phyloP scores from a whole-genome alignment of 2,113 vertebrate species.

The Amphilophus citrinellus region DNA sequence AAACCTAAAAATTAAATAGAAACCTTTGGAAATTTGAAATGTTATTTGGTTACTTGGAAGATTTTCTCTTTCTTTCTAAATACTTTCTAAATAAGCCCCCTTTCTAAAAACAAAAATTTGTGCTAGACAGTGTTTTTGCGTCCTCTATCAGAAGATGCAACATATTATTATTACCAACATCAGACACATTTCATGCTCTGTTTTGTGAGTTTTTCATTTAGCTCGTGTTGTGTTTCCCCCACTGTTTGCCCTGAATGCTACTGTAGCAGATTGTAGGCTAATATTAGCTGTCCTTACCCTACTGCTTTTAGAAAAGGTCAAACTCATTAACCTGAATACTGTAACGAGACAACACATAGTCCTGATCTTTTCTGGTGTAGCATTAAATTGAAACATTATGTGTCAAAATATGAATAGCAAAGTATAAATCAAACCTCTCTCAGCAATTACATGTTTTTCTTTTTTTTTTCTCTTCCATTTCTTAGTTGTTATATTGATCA shows the following conservation, averaged over 20 bases:
- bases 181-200: not conserved
- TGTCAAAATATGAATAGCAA: not conserved
- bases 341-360: not conserved
- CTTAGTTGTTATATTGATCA: not conserved
- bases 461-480: not conserved
- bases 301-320: not conserved
- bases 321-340: constrained; percentile 14
- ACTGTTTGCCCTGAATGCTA: not conserved
- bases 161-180: too few relatives aligned
- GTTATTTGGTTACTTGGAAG: too few relatives aligned
- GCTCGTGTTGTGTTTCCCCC: not conserved
- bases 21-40: not conserved
- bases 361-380: not conserved
- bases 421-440: not conserved
- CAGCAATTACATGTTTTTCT: not conserved
- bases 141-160: not conserved
- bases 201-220: not conserved
- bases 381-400: not conserved
- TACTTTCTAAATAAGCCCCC: too few relatives aligned
- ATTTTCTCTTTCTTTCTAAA: not conserved
- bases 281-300: not conserved
- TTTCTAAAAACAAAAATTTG: too few relatives aligned
- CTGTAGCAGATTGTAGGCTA: not conserved
- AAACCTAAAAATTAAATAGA: too few relatives aligned
- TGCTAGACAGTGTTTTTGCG: not conserved